phyloP scores from a whole-genome alignment of 2,113 vertebrate genomes.

The Ovis aries region DNA sequence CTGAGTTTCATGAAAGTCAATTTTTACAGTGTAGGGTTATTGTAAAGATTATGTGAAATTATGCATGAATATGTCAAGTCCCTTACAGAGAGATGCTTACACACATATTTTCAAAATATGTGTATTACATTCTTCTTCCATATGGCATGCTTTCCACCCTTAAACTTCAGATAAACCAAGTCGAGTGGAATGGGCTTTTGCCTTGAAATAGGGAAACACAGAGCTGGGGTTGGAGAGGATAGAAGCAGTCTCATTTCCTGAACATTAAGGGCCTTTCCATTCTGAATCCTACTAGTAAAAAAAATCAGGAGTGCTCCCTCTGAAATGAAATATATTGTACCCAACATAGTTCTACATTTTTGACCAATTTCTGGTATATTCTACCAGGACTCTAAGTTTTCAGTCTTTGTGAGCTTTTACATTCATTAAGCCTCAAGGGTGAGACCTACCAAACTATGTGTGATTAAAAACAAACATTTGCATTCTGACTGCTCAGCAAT shows the following conservation, averaged over 20 bases:
- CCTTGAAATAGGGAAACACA: neutral
- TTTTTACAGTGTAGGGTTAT: neutral
- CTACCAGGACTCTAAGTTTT: neutral
- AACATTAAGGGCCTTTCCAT: neutral
- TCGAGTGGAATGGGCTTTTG: neutral
- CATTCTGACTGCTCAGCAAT: neutral
- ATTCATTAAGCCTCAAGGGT: neutral
- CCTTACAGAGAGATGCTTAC: neutral
- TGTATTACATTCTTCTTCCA: neutral
- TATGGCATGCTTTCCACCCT: neutral
- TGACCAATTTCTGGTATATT: neutral
- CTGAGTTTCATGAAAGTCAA: neutral
- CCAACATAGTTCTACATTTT: neutral
- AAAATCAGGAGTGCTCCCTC: neutral
- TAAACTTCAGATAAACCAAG: neutral
- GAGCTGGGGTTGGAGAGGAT: neutral
- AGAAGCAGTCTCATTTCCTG: neutral
- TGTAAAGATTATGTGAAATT: neutral
- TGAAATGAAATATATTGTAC: neutral
- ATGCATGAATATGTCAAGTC: neutral
- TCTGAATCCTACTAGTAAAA: neutral
- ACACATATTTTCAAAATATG: neutral
- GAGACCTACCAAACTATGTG: neutral
- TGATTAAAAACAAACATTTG: neutral
- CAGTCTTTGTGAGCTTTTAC: neutral